Evolutionary conservation across 2,888 invertebrate genomes (phyloP), one percentile per base, ranked within the genome.

Genomic region (Timandra comae): DNA sequence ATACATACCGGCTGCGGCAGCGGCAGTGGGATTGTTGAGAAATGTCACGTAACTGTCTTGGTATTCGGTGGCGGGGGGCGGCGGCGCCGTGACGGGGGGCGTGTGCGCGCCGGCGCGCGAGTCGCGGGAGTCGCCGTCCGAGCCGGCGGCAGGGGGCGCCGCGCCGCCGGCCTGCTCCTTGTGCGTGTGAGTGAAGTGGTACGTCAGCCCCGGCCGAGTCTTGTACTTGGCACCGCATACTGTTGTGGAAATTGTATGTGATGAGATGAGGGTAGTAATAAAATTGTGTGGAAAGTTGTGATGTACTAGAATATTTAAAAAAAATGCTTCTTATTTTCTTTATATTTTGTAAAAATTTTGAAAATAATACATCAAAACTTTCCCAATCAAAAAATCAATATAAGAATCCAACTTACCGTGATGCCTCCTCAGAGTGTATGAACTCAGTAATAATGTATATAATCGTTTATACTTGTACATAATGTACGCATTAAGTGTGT

Each of bases 151-250:
- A 12, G 55, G 46, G 7, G 56, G 11, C 32, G 37, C 39, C 27
- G 35, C 39, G 64, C 80, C 65, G 63, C 79, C 52, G 8, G 67
- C 46, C 45, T 88, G 84, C 63, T 89, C 88, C 78, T 89, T 89
- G 89, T 96, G 95, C 67, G 94, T 94, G 88, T 96, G 96, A 68
- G 93, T 92, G 89, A 94, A 95, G 90, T 98, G 97, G 89, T 97
- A 97, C 61, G 95, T 96, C 71, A 98, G 90, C 54, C 97, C 97
- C 53, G 97, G 96, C 56, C 97, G 91, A 50, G 97, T 97, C 90
- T 98, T 97, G 92, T 98, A 97, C 70, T 96, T 92, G 65, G 96
- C 96, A 76, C 95, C 94, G 90, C 97, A 98, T 75, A 95, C 95
- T 95, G 91, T 79, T 30, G 12, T 27, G 37, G 25, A 30, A 12